Evolutionary conservation across 2,888 invertebrate genomes (phyloP).

Genomic region (Aromia moschata): DNA sequence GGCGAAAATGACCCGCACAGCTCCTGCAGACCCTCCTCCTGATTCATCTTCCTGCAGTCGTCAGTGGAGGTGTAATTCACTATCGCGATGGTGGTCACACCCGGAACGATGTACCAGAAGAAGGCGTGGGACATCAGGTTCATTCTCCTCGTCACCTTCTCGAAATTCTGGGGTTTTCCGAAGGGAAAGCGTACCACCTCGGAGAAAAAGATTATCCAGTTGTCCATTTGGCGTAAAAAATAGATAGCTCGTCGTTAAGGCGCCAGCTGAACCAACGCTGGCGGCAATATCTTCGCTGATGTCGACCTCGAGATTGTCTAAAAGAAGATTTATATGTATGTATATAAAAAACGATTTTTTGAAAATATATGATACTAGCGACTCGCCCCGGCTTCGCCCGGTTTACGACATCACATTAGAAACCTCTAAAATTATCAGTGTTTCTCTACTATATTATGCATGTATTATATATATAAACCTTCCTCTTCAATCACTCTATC

Average conservation of each 20-base stretch:
- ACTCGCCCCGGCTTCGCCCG: too few species aligned
- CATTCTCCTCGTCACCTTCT: slow-evolving; percentile 13
- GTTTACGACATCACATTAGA: too few species aligned
- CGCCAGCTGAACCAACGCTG: slow-evolving; percentile 21
- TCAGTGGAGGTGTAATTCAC: slow-evolving; percentile 11
- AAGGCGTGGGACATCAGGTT: slow-evolving; percentile 23
- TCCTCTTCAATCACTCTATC: too few species aligned
- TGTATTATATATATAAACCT: too few species aligned
- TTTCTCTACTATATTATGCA: too few species aligned
- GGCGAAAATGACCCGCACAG: slow-evolving; percentile 32
- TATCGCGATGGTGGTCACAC: slow-evolving; percentile 12
- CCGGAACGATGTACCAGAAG: slow-evolving; percentile 18
- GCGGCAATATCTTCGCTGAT: slow-evolving; percentile 36
- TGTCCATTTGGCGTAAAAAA: slow-evolving; percentile 19
- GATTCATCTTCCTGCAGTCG: slow-evolving; percentile 18
- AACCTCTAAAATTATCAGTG: too few species aligned
- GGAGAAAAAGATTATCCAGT: slow-evolving; percentile 23
- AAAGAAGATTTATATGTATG: too few species aligned
- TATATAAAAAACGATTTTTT: too few species aligned
- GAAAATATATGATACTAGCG: too few species aligned
- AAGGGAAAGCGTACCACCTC: slow-evolving; percentile 26
- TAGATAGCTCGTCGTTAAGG: slow-evolving; percentile 7
- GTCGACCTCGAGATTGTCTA: slow-evolving; percentile 29
- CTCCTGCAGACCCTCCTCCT: slow-evolving; percentile 18
- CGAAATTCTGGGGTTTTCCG: slow-evolving; percentile 25